Evolutionary conservation across 2,797 vertebrate genomes (phyloP), one percentile per base, ranked within the genome.

Genomic region (Enteromius paludinosus): DNA sequence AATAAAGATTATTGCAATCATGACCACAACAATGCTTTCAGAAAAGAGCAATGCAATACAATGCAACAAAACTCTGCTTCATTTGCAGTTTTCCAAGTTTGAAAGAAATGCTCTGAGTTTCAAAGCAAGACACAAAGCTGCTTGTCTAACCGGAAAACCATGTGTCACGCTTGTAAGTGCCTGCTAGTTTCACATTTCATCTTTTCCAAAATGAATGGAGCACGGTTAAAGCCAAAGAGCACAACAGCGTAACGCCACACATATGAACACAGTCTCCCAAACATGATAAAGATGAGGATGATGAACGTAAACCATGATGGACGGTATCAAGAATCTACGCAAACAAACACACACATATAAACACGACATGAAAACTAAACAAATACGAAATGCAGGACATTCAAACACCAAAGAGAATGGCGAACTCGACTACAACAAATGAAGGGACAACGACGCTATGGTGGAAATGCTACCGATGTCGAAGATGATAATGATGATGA

Each of bases 391-490:
- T 38, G 72, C 54, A 66, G 30, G 68, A 82, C 66, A 64, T 23
- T 64, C 25, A 30, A 49, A 78, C 68, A 64, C 4, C 20, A 30
- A 79, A 43, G 61, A 66, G 35, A 52, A 72, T 47, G 38, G 65
- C 5, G 43, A 77, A 65, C 76, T 79, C 20, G 14, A 79, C 75
- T 66, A 56, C 12, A 35, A 69, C 71, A 68, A 12, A 85, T 49
- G 79, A 82, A 61, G 28, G 80, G 59, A 82, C 68, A 71, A 45
- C 23, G 64, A 30, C 66, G 61, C 66, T 79, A 86, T 75, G 76
- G 82, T 83, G 30, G 72, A 79, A 88, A 85, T 84, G 90, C 84
- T 75, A 73, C 62, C 68, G 87, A n/a, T 38, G 87, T 47, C 5
- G 52, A 71, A 43, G 64, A 68, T 71, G 70, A 41, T 62, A 33